Conservation (phyloP, 2,888 invertebrate species). For the Rosalia funebris region DNA sequence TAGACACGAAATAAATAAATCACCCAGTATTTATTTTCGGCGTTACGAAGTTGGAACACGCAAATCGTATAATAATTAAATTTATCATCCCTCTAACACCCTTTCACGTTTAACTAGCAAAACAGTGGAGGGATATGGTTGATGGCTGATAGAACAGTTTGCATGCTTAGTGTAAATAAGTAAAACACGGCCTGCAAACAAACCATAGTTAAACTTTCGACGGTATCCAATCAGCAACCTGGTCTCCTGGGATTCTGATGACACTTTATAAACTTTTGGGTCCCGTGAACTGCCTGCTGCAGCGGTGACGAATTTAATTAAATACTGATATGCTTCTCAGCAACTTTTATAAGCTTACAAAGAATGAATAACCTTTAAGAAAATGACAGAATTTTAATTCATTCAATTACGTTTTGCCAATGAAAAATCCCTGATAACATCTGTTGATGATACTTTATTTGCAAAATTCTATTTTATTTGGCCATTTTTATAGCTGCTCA, state of each 20-base stretch:
- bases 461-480: too few species aligned
- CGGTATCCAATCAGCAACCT: conserved; percentile 14
- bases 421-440: too few species aligned
- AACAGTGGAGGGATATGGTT: conserved; percentile 11
- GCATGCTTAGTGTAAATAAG: conserved; percentile 24
- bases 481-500: too few species aligned
- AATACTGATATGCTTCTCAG: too few species aligned
- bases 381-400: too few species aligned
- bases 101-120: conserved; percentile 21
- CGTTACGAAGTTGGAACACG: conserved; percentile 9
- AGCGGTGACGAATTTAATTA: background rate
- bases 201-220: background rate
- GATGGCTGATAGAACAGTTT: conserved; percentile 19
- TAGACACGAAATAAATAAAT: conserved; percentile 16
- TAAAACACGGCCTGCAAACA: conserved; percentile 18
- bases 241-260: background rate
- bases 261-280: background rate
- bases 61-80: conserved; percentile 25
- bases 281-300: background rate
- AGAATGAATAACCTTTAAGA: too few species aligned
- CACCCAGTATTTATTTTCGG: conserved; percentile 10
- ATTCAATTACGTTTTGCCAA: too few species aligned
- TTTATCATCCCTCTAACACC: conserved; percentile 24
- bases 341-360: too few species aligned
- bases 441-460: too few species aligned